Base-by-base conservation (phyloP, 2,113 vertebrate species). In the Agapornis roseicollis region DNA sequence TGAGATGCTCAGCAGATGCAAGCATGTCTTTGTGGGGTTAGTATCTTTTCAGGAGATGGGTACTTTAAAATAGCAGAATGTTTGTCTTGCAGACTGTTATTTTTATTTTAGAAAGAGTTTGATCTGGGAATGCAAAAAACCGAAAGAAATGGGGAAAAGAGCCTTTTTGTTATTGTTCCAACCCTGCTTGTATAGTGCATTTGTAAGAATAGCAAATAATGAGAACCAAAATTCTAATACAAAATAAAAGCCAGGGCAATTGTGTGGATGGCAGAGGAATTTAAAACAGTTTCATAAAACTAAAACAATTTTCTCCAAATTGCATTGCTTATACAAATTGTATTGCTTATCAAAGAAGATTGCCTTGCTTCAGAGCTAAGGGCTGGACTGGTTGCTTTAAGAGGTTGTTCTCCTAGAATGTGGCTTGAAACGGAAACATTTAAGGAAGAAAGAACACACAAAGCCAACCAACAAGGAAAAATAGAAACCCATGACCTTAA, bases 1-100 rank as follows among this genome's bases (percentile, higher is more conserved):
- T 23, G 41, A 89, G 85, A 91, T 72, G 29, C 81, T 94, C 88
- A 66, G 86, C 91, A 73, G 91, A 96, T 72, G 92, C 79, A 86
- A 79, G 80, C 87, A 72, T 93, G 25, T 28, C 68, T 96, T 96
- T 89, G 80, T 60, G 82, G 93, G 70, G 78, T 89, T 94, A 90
- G 18, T 29, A 53, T 64, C 76, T 71, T 74, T 93, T 68, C 31
- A 71, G 52, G 63, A 73, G 37, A 60, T 49, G 61, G 35, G 49
- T 55, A 44, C 35, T 87, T 88, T 70, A 61, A 82, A 77, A 61
- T 19, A 93, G 35, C 29, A 64, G 41, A 33, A 44, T 53, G 18
- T 72, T 19, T 92, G 14, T 63, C 35, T 44, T 80, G 47, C 37
- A 72, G 52, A 79, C 37, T 56, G 22, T 52, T 69, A 49, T 53